Base-by-base conservation (phyloP, 2,888 invertebrate genomes). In the Lymantria monacha region DNA sequence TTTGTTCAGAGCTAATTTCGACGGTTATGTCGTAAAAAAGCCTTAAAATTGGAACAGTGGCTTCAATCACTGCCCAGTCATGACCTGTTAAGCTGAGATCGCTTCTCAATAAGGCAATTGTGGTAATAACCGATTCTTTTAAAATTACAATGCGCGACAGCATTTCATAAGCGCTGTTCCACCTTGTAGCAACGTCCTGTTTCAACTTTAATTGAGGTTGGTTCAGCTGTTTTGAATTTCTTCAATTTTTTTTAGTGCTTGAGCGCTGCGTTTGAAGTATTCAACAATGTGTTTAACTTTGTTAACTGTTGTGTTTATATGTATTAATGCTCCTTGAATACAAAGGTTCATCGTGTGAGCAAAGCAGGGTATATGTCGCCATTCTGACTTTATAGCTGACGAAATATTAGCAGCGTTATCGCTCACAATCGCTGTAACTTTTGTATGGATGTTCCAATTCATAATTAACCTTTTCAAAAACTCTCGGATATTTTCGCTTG, bases 331-430 rank as follows among this genome's bases (percentile, higher is more conserved):
- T 8, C 12, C 1, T 48, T 61, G 62, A 3, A 66, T 62, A 2
- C 52, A 50, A 10, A 63, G 42, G 54, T 68, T 66, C 9, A 66
- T 8, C 3, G 51, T 51, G 44, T 70, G 65, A 0, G 63, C 68
- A 31, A 60, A 66, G 37, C 66, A 66, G 9, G 37, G 0, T 10
- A 66, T 54, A 9, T 54, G 55, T 5, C 61, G 49, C 64, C 59
- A 61, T 7, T 42, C 55, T 11, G 56, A 56, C 13, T 42, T 41
- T 36, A 64, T 48, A 7, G 59, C 59, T 13, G 33, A 46, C 14
- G 53, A 13, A 9, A 57, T 54, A n/a, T 55, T 55, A 5, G 49
- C 8, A 7, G 51, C 51, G 15, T 51, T 44, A 11, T 44, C 44
- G 10, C 9, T 13, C 7, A 10, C 10, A 11, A 33, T 10, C 0